phyloP scores from a whole-genome alignment of 2,797 vertebrate species.

The Rhinogobio ventralis region DNA sequence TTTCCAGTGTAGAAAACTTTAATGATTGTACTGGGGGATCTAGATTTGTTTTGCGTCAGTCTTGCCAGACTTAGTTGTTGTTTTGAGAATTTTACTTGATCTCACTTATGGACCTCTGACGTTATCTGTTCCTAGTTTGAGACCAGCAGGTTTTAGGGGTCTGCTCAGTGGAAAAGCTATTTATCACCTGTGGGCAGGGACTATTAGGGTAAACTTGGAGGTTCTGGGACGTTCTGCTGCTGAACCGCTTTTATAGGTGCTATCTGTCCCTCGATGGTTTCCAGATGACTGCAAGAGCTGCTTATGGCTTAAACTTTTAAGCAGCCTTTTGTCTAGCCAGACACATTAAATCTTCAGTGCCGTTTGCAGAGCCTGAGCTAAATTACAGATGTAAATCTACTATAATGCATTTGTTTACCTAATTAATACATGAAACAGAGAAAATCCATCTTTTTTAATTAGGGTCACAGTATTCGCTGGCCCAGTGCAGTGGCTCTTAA shows the following conservation, averaged over 20 bases:
- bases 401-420: conserved; percentile 58
- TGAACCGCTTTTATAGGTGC: conserved; percentile 49
- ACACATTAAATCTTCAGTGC: conserved; percentile 43
- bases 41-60: background rate
- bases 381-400: conserved; percentile 68
- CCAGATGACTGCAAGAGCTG: conserved; percentile 58
- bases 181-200: conserved; percentile 2
- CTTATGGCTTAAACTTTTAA: conserved; percentile 57
- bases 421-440: conserved; percentile 64
- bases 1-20: background rate
- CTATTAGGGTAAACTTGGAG: conserved; percentile 38
- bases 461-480: conserved; percentile 60
- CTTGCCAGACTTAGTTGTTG: background rate
- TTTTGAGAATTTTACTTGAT: background rate
- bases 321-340: conserved; percentile 57
- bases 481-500: conserved; percentile 57
- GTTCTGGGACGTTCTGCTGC: conserved; percentile 33
- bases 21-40: background rate
- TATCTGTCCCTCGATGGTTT: conserved; percentile 56
- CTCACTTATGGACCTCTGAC: conserved; percentile 19
- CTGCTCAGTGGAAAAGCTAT: conserved; percentile 25
- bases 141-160: conserved; percentile 4
- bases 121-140: conserved; percentile 4
- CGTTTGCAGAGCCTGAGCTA: conserved; percentile 46
- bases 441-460: conserved; percentile 68